These are phyloP conservation scores for Phocoena sinus DNA, from an alignment of 2,113 vertebrate genomes.

Conservation along the genomic window DNA sequence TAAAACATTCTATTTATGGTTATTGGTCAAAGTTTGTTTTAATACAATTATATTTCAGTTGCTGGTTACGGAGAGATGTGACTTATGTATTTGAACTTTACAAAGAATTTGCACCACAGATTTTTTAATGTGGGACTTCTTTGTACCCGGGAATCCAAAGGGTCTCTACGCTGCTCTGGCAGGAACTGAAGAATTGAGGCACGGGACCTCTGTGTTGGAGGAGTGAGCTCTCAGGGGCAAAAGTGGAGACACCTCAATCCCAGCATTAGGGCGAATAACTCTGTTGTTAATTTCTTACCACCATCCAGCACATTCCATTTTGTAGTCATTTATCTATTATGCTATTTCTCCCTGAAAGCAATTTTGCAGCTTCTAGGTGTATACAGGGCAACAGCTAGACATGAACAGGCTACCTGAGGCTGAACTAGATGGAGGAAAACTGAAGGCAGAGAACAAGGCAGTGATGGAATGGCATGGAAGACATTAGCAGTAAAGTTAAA, in stretches of 20 bases:
- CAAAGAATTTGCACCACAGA: neutral
- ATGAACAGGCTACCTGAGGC: neutral
- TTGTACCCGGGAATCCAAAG: neutral
- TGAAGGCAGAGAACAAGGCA: neutral
- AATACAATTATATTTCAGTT: neutral
- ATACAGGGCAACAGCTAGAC: neutral
- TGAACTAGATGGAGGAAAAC: neutral
- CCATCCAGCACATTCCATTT: neutral
- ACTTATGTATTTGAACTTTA: neutral
- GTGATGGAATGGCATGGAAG: neutral
- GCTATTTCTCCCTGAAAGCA: no score
- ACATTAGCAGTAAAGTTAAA: neutral
- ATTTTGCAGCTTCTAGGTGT: no score
- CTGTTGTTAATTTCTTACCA: neutral
- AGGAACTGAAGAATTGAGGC: neutral
- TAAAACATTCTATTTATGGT: neutral
- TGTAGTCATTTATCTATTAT: neutral
- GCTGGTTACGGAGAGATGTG: neutral
- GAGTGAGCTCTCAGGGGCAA: neutral
- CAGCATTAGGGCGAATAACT: neutral
- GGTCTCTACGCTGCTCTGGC: accelerated
- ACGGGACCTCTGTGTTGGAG: neutral
- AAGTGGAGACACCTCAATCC: neutral
- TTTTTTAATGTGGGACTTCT: neutral
- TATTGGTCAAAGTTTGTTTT: neutral